A percentile compares a stretch with the other conserved stretches of the same genome.
Conservation (phyloP, 2,113 vertebrate species). For the Elephantulus edwardii region DNA sequence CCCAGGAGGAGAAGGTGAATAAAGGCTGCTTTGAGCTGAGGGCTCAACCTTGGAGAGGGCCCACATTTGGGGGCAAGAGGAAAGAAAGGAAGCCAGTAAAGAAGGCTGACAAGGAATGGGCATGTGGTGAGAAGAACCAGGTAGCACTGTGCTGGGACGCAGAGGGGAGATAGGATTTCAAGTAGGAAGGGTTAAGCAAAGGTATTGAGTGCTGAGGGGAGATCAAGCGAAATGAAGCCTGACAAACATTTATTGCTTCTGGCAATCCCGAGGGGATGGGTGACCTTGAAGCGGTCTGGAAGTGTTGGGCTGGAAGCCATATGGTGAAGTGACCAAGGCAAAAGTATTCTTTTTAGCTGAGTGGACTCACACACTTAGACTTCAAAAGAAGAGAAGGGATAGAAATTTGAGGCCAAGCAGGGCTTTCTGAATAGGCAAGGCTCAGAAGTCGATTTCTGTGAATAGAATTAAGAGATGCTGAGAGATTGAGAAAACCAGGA, state of each 20-base stretch:
- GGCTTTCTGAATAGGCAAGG: not conserved
- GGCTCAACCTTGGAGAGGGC: not conserved
- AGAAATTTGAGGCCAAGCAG: not conserved
- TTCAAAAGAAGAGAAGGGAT: not conserved
- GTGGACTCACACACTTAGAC: not conserved
- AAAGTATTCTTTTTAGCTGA: not conserved
- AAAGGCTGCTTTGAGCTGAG: not conserved
- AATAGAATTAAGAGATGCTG: not conserved
- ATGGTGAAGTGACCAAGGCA: constrained; percentile 25
- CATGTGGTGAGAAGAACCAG: constrained; percentile 48
- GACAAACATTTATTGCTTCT: constrained; percentile 71
- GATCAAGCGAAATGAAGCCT: constrained; percentile 62
- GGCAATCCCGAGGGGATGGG: constrained; percentile 64
- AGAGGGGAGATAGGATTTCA: constrained; percentile 56
- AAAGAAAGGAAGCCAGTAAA: not conserved
- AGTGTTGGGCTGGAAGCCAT: constrained; percentile 36
- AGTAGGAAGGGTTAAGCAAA: constrained; percentile 42
- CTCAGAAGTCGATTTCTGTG: not conserved
- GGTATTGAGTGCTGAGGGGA: not conserved
- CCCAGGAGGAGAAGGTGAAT: not conserved
- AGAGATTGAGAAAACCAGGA: not conserved
- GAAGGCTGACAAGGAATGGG: not conserved
- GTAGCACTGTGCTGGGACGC: not conserved
- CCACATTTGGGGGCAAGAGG: not conserved
- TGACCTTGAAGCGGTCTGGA: constrained; percentile 35